Base-by-base conservation (phyloP, 2,888 invertebrate species). In the Athalia cordata region DNA sequence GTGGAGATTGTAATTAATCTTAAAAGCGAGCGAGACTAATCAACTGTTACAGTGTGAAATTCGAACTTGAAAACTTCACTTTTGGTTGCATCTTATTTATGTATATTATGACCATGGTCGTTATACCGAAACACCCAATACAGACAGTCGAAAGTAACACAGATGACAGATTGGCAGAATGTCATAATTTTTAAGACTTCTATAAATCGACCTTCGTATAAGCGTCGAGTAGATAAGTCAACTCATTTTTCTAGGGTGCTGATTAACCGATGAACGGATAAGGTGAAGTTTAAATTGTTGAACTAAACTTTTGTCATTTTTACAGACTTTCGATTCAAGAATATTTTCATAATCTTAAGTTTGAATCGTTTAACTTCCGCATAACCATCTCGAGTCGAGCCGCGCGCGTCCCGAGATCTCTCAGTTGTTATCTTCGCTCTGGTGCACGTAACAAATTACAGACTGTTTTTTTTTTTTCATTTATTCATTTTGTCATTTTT, bases 251-350 rank as follows among this genome's bases (percentile, higher is more conserved):
- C 72, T 59, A 47, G 7, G 72, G 72, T 72, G 72, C 72, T 72
- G 72, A 59, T 59, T 59, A 72, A 59, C 72, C 59, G 59, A 72
- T 72, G 72, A 72, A 57, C 72, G 47, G 57, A 72, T 72, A 72
- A 72, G 59, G 13, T 4, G 47, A 72, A 72, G 72, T 72, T 59
- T 72, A 59, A 72, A 45, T 47, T 59, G 13, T 57, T 13, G n/a
- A 72, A 72, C 52, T 47, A 3, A 59, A 72, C 43, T 72, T 72
- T 59, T 59, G 59, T 72, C 72, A 72, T 72, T 72, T 72, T 72
- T 72, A 72, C 59, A 72, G 47, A 59, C 59, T 59, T 59, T 72
- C 72, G 59, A 59, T 59, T 29, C 57, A 8, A 43, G 72, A 47
- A 59, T 52, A 50, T 47, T 47, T 7, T 15, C 57, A 59, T 72